Percentiles rank a stretch among this genome's conserved stretches.
phyloP scores from a whole-genome alignment of 2,797 vertebrate species.

The Eurystomus glaucurus region DNA sequence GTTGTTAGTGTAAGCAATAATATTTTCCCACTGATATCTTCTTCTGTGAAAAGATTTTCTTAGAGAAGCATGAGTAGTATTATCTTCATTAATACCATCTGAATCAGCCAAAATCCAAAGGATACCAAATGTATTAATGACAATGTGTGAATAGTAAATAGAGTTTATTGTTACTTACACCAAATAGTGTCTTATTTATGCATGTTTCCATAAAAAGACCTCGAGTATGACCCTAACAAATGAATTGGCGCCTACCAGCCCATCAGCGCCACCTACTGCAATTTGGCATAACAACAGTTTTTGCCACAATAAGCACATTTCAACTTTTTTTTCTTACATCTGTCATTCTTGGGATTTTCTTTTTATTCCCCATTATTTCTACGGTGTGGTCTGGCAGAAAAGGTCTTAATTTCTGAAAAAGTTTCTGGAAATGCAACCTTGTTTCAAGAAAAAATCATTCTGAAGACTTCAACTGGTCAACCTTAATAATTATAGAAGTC shows the following conservation, averaged over 20 bases:
- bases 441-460: neutral
- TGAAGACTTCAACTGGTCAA: neutral
- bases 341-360: neutral
- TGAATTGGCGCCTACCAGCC: constrained; percentile 36
- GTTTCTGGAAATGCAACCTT: neutral
- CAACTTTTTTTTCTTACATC: neutral
- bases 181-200: constrained; percentile 58
- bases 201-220: constrained; percentile 27
- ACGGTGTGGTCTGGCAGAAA: neutral
- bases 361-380: neutral
- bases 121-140: constrained; percentile 75
- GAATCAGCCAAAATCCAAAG: constrained; percentile 70
- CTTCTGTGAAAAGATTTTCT: neutral
- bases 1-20: neutral
- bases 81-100: constrained; percentile 70
- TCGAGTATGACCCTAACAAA: neutral
- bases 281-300: neutral
- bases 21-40: neutral
- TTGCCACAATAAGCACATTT: neutral
- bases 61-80: constrained; percentile 13
- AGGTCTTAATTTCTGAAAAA: neutral
- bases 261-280: constrained; percentile 79
- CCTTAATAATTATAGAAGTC: neutral
- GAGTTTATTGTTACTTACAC: constrained; percentile 68
- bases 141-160: constrained; percentile 69